Evolutionary conservation across 1,140 invertebrate species (phyloP).

Genomic region (Bombus pascuorum): DNA sequence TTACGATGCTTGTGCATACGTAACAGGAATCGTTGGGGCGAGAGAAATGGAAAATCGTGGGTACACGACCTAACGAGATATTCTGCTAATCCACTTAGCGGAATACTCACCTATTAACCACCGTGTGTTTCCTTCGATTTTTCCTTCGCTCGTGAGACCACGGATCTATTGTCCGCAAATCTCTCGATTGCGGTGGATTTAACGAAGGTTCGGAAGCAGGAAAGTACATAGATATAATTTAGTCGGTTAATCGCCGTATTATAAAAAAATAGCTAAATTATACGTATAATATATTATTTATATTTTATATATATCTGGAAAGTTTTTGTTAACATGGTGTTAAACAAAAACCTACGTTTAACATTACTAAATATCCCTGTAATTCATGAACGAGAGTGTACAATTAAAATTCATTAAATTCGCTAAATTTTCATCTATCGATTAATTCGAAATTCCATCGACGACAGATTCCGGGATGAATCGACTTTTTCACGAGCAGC

Average conservation of each 20-base stretch:
- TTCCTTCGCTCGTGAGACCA: not conserved
- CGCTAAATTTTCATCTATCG: not conserved
- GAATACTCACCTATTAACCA: constrained; percentile 26
- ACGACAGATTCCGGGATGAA: not conserved
- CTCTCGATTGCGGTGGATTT: not conserved
- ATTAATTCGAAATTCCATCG: not conserved
- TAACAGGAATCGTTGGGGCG: not conserved
- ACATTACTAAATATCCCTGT: not conserved
- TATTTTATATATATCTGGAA: too few relatives aligned
- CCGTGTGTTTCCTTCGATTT: not conserved
- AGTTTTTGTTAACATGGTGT: too few relatives aligned
- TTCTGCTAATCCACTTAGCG: constrained; percentile 56
- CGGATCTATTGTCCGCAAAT: not conserved
- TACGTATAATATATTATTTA: too few relatives aligned
- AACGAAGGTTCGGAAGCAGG: too few relatives aligned
- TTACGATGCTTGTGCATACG: constrained; percentile 41
- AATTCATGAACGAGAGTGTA: not conserved
- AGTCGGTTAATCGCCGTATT: too few relatives aligned
- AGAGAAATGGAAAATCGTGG: not conserved
- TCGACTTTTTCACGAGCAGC: not conserved
- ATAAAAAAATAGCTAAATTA: too few relatives aligned
- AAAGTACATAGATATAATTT: too few relatives aligned
- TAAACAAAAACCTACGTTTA: too few relatives aligned
- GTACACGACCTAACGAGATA: constrained; percentile 29
- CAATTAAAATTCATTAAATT: not conserved